phyloP scores from a whole-genome alignment of 2,888 invertebrate genomes.

The Corbicula japonica region DNA sequence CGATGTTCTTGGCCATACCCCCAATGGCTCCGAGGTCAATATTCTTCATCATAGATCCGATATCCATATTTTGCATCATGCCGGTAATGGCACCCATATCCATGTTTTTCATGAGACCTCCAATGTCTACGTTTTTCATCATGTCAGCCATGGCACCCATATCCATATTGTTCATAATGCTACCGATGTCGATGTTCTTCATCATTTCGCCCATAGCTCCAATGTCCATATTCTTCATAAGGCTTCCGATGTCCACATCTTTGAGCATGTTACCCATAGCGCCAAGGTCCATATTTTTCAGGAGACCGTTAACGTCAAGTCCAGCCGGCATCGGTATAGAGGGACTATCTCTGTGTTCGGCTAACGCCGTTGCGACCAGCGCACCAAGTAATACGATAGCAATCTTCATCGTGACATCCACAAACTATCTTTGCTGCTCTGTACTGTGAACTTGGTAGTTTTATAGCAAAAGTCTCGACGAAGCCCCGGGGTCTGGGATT shows the following conservation, averaged over 20 bases:
- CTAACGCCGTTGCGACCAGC: conserved; percentile 57
- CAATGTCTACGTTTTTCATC: no score
- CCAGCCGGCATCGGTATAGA: conserved; percentile 2
- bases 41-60: conserved; percentile 53
- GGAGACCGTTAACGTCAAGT: conserved; percentile 19
- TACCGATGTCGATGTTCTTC: no score
- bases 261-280: no score
- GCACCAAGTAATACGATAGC: conserved; percentile 60
- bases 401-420: conserved; percentile 49
- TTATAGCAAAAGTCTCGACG: conserved; percentile 23
- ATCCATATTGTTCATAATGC: no score
- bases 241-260: no score
- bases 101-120: no score
- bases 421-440: background rate
- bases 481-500: conserved; percentile 15
- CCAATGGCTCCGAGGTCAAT: conserved; percentile 46
- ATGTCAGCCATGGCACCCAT: no score
- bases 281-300: conserved; percentile 40
- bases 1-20: no score
- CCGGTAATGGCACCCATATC: no score
- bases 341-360: conserved; percentile 55
- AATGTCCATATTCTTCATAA: no score
- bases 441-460: background rate
- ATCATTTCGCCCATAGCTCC: no score
- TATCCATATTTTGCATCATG: no score